phyloP scores from a whole-genome alignment of 1,140 invertebrate genomes.

The Holotrichia oblita region DNA sequence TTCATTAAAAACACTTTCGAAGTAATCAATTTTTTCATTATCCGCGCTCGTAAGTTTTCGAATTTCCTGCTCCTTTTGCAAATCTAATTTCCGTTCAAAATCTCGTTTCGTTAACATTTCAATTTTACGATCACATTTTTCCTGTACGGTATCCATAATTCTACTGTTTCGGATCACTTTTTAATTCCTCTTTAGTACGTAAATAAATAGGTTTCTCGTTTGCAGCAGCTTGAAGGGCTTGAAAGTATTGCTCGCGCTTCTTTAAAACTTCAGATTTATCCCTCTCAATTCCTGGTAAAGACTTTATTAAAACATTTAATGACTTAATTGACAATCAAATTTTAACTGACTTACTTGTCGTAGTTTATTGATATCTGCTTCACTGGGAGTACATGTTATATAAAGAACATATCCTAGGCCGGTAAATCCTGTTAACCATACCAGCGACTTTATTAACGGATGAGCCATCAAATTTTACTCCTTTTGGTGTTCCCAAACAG shows the following conservation, averaged over 20 bases:
- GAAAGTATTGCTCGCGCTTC: conserved; percentile 53
- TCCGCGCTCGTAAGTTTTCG: conserved; percentile 63
- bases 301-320: conserved; percentile 48
- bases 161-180: conserved; percentile 51
- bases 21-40: conserved; percentile 69
- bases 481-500: conserved; percentile 62
- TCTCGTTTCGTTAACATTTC: conserved; percentile 63
- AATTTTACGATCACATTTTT: conserved; percentile 57
- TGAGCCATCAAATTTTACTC: conserved; percentile 62
- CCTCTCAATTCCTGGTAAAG: conserved; percentile 49
- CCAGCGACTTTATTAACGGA: conserved; percentile 64
- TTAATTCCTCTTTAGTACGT: conserved; percentile 53
- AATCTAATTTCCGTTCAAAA: conserved; percentile 63
- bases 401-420: conserved; percentile 67
- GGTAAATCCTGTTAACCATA: conserved; percentile 67
- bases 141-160: conserved; percentile 53
- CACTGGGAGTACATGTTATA: conserved; percentile 64
- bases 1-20: conserved; percentile 67
- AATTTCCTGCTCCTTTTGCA: conserved; percentile 65
- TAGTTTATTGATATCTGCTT: conserved; percentile 48
- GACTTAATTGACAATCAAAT: conserved; percentile 36
- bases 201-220: conserved; percentile 54
- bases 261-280: conserved; percentile 43
- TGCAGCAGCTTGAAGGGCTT: conserved; percentile 54
- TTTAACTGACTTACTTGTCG: conserved; percentile 41